Evolutionary conservation across 2,797 vertebrate species (phyloP), one percentile per base, ranked within the genome.

Genomic region (Manis crassicaudata): DNA sequence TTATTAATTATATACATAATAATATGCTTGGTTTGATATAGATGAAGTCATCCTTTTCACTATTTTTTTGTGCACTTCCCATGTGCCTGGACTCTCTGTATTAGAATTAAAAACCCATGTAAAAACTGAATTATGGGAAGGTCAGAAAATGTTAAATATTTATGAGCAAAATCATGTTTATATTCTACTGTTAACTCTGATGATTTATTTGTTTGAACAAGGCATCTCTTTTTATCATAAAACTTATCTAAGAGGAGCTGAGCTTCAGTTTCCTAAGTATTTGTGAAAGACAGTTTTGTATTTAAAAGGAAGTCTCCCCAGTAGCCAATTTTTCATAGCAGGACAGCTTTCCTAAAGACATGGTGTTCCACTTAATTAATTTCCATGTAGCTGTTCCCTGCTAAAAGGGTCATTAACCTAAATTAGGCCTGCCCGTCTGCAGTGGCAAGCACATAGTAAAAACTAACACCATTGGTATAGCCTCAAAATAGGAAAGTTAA

Each of bases 151-250:
- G 16, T 23, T 73, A 80, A 79, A 23, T 20, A 35, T 77, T 87
- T 84, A 58, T 65, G n/a, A 79, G 29, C 14, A 72, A 95, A 88
- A 73, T 96, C 20, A 63, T 86, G 27, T 72, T 92, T 96, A 40
- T 75, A 20, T 65, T 91, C 56, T 89, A 52, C 54, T 68, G 43
- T 70, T 92, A 60, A 63, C 14, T 92, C 62, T 80, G 50, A 73
- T 87, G 65, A 88, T 88, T 79, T 82, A 67, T 88, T 95, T 95
- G 46, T 94, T 93, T 95, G 40, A 94, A 72, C 12, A 81, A 95
- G 2, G 27, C 29, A 72, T 93, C 18, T 70, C n/a, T 88, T 95
- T 76, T 86, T 77, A 60, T 79, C 52, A 70, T 32, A 79, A 81
- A 96, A 85, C 65, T 80, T 84, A 46, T 60, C 58, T 56, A 79